phyloP scores from a whole-genome alignment of 2,113 vertebrate species.

The Rhombomys opimus region DNA sequence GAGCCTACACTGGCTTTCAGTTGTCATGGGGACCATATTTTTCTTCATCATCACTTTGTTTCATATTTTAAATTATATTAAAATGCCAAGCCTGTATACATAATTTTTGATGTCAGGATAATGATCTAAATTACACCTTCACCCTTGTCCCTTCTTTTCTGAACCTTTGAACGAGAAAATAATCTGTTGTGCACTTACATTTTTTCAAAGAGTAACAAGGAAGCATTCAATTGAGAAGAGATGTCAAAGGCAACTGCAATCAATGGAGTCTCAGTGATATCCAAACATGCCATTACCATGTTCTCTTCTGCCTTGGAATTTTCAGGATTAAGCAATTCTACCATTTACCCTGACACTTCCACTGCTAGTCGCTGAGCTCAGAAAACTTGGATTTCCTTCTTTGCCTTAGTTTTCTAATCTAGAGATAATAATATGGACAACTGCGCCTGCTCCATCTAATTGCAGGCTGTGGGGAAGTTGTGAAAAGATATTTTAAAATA shows the following conservation, averaged over 20 bases:
- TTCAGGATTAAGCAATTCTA: background rate
- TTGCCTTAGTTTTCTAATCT: background rate
- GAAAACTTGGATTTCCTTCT: background rate
- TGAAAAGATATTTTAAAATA: background rate
- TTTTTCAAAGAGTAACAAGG: conserved; percentile 21
- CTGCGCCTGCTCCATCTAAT: background rate
- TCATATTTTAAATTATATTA: conserved; percentile 53
- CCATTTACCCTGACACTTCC: background rate
- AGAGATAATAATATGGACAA: background rate
- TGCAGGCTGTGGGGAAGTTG: background rate
- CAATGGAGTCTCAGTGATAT: background rate
- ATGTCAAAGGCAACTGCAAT: background rate
- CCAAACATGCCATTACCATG: background rate
- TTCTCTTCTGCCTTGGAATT: background rate
- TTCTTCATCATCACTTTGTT: background rate
- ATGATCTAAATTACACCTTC: background rate
- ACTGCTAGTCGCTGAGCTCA: background rate
- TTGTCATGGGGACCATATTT: background rate
- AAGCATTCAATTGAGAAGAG: conserved; percentile 42
- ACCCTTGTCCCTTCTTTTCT: background rate
- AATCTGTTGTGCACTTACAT: background rate
- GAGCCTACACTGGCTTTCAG: background rate
- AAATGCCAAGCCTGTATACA: background rate
- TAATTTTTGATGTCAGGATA: conserved; percentile 3
- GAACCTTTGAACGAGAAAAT: background rate